phyloP scores from a whole-genome alignment of 2,797 vertebrate genomes.

The Leptoclinus maculatus region DNA sequence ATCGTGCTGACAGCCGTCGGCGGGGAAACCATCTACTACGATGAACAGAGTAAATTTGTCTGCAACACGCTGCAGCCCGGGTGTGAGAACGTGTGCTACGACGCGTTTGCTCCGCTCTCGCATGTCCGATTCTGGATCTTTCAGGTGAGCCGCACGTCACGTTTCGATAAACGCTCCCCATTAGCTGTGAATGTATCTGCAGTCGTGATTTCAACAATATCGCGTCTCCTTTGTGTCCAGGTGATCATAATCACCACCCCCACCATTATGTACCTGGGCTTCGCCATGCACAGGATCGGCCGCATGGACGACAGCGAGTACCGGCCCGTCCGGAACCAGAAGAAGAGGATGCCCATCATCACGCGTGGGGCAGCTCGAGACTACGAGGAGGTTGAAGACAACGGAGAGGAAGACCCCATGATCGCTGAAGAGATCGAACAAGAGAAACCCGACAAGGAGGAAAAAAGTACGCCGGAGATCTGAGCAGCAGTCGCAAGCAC shows the following conservation, averaged over 20 bases:
- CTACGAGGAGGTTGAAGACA: conserved; percentile 89
- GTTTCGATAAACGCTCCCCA: background rate
- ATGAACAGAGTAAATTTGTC: conserved; percentile 92
- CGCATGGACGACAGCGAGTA: conserved; percentile 78
- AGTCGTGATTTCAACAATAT: background rate
- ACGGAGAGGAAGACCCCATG: conserved; percentile 92
- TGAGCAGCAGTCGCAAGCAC: background rate
- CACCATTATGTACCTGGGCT: conserved; percentile 92
- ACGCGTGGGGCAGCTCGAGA: conserved; percentile 82
- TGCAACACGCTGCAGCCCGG: conserved; percentile 93
- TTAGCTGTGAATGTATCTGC: background rate
- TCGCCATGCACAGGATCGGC: conserved; percentile 91
- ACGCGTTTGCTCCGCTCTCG: conserved; percentile 89
- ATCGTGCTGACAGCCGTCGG: conserved; percentile 92
- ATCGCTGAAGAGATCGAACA: conserved; percentile 87
- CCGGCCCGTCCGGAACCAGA: conserved; percentile 18
- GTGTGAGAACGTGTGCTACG: conserved; percentile 94
- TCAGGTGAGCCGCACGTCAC: conserved; percentile 76
- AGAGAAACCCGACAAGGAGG: conserved; percentile 79
- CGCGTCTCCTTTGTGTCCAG: conserved; percentile 61
- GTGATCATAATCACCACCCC: conserved; percentile 91
- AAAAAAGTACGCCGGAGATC: conserved; percentile 46
- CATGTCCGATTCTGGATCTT: conserved; percentile 94
- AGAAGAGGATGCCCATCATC: conserved; percentile 80
- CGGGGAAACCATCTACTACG: conserved; percentile 93